These are phyloP conservation scores for Pterocles orientalis DNA, from an alignment of 2,113 vertebrate genomes.

Conservation along the genomic window DNA sequence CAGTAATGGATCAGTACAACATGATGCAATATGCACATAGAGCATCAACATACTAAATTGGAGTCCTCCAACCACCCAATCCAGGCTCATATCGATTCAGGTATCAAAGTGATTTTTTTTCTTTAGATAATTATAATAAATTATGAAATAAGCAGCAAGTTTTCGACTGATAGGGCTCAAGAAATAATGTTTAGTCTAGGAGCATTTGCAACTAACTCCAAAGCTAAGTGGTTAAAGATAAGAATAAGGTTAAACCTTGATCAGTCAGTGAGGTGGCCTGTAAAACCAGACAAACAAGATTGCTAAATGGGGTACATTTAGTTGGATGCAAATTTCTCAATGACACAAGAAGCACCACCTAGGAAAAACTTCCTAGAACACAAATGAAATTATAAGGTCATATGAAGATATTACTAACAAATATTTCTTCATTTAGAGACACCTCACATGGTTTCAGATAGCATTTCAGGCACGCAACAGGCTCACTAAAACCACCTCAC, in stretches of 20 bases:
- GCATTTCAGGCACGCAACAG: neutral
- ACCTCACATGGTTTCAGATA: neutral
- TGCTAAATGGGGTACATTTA: neutral
- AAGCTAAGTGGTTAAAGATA: conserved; percentile 12
- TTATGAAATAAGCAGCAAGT: neutral
- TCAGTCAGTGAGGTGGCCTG: neutral
- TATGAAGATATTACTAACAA: neutral
- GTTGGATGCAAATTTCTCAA: neutral
- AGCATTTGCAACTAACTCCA: neutral
- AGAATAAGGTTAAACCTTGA: neutral
- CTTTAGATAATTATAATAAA: neutral
- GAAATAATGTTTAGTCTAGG: neutral
- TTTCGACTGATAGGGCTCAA: neutral
- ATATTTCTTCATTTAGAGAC: neutral
- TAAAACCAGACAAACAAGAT: neutral
- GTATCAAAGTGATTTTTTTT: neutral
- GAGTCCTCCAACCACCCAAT: neutral
- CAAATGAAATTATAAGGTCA: conserved; percentile 5
- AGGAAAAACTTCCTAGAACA: conserved; percentile 25
- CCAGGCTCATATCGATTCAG: neutral
- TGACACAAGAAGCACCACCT: neutral
- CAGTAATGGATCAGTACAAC: neutral
- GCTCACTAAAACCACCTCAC: neutral
- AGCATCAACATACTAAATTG: neutral
- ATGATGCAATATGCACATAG: neutral